Base-by-base conservation (phyloP, 2,888 invertebrate genomes). In the Campoplex capitator region DNA sequence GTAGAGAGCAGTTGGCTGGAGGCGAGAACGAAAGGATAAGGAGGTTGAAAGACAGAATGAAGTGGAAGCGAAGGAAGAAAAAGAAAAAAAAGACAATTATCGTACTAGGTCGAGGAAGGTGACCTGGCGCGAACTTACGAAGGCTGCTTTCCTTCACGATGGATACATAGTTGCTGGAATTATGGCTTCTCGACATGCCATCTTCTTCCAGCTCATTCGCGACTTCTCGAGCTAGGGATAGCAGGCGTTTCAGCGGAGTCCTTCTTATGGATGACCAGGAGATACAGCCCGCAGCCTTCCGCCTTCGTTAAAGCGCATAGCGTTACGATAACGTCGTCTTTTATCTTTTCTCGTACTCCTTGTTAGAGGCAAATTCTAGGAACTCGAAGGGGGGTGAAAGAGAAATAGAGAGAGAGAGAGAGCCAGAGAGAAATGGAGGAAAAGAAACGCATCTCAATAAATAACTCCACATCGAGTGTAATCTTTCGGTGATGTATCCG, bases 151-250 rank as follows among this genome's bases (percentile, higher is more conserved):
- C 71, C 75, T 74, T 54, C 54, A 62, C 62, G 77, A 86, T 73
- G 74, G 70, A 58, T 84, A 68, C 82, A 83, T 74, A 58, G 83
- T 83, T 68, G 58, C 70, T 75, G 62, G 86, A 92, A 92, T 92
- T 92, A 92, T 92, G 89, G 92, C 83, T 88, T 78, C 83, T 88
- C 84, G 90, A 86, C 92, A 92, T 92, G 92, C 92, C 89, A 92
- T 91, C 91, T 91, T 78, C 78, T 67, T 91, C 88, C 86, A 88
- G 89, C 54, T 84, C 78, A 65, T 70, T 67, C 28, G 68, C 77
- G 45, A 67, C 76, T 79, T 70, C 35, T 70, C 48, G 23, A 38
- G 35, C 58, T 42, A 13, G 42, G 76, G 48, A 62, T 54, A 35
- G 48, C 23, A 13, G 23, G 28, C 62, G 28, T 51, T 35, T 48